Evolutionary conservation across 2,797 vertebrate genomes (phyloP), one percentile per base, ranked within the genome.

Genomic region (Nannoperca obscura): DNA sequence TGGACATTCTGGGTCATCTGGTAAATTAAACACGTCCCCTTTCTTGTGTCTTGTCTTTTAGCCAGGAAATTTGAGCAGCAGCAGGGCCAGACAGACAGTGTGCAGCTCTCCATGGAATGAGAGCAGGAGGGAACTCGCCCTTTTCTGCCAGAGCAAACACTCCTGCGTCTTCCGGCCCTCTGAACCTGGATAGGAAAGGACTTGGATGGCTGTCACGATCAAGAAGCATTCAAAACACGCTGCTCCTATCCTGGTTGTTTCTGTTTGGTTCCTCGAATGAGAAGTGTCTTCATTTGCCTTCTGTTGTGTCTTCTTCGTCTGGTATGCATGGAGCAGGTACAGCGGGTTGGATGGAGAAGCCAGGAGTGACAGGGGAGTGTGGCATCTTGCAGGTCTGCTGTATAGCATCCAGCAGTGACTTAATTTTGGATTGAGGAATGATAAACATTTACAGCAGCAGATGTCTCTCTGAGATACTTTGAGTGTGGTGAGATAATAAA

Each of bases 81-180:
- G 66, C 90, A 88, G 38, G 74, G 81, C 17, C 94, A 94, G 84
- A 32, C 91, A 0, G 95, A 96, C 2, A 94, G 93, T 4, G 95
- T 96, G 62, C 95, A 95, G 88, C 93, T 96, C 53, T 93, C 94
- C 34, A 95, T 96, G 93, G 95, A 95, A 81, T 96, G 90, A 95
- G 34, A 66, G 4, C 34, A 59, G 24, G 19, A 3, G 7, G 42
- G 20, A 49, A 0, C 10, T 19, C 22, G 6, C 14, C 34, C 7
- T 7, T 1, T 32, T n/a, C 17, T n/a, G 34, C 60, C 60, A 19
- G 63, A 71, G 17, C 22, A n/a, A 59, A 62, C 57, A 30, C 44
- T 67, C 30, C 50, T 19, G 19, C 14, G 0, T 40, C 64, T 38
- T 65, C 14, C 7, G 22, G 36, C 10, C 47, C 5, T 49, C 49